Evolutionary conservation across 2,888 invertebrate genomes (phyloP), one percentile per base, ranked within the genome.

Genomic region (Molorchus minor): DNA sequence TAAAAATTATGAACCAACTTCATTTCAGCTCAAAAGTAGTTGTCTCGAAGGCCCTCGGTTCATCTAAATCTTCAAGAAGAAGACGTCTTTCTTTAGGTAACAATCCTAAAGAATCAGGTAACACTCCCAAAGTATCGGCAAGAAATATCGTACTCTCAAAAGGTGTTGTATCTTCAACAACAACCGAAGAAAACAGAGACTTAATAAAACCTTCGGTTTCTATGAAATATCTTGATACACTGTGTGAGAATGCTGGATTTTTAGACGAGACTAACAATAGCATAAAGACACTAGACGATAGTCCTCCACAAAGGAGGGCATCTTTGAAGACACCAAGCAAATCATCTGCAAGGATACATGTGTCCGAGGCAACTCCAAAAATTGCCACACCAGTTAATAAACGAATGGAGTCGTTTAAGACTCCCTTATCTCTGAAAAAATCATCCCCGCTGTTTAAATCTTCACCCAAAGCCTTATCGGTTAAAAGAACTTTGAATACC

Each of bases 11-110:
- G 25, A 25, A 25, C 8, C 5, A 25, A 5, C 4, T 25, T 29
- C 30, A 17, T 58, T 58, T 25, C 51, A 63, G 62, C 12, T 63
- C 62, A 16, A 63, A 63, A 55, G 44, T 58, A 17, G 40, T 58
- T 43, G 53, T 54, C 1, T 60, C 62, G 1, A 63, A 60, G 33
- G 56, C 59, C 2, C 35, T 59, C 2, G 53, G 38, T 7, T 51
- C 58, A 7, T 55, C 57, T 4, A 46, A 13, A 25, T 55, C 13
- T 13, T 30, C 44, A 2, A 53, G 16, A 54, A 64, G 43, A 20
- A 47, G 58, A 33, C 45, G 64, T 20, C 33, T 64, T 10, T 61
- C 64, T 49, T 41, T 64, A 5, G 53, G 47, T 21, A 21, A 44
- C 25, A 13, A 7, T 29, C 36, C 21, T 19, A 46, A 52, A 43